Base-by-base conservation (phyloP, 2,888 invertebrate species). In the Nymphalis urticae region DNA sequence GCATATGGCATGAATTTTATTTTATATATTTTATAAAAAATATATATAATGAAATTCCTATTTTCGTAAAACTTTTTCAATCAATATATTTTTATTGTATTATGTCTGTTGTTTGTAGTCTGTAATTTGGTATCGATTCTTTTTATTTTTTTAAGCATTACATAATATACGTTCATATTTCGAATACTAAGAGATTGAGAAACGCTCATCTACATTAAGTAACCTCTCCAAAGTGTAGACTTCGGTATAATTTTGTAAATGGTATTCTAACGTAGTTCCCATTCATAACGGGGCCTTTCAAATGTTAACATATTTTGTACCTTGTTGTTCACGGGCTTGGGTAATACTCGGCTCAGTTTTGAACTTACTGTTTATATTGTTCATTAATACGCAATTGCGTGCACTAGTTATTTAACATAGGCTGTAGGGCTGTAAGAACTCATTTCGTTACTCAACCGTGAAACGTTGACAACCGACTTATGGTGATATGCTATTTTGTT, bases 231-330 rank as follows among this genome's bases (percentile, higher is more conserved):
- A 32, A 56, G 54, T 32, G 54, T 56, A 56, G 32, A 56, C 27
- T 54, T 27, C 6, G 32, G n/a, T 32, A 56, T 56, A 17, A 54
- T 24, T 24, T 56, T 56, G 54, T 24, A 56, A 56, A 56, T 56
- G 32, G 27, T 32, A 32, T 32, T 56, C 17, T 32, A 32, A 17
- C 19, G 3, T 21, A 10, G 21, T 21, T 27, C n/a, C 27, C 54
- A 56, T 56, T 32, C 54, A 53, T 53, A 24, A 19, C 51, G 51
- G 8, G 7, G 54, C 54, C 54, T 56, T 56, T 56, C 54, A 32
- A 56, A 56, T 56, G 54, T 56, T 56, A 56, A 56, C 27, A 56
- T 42, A 42, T 42, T 42, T 42, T 42, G 42, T 10, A 10, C 32
- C 54, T 24, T 3, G 51, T 51, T 51, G 19, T 51, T 51, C 21